Evolutionary conservation across 1,140 invertebrate genomes (phyloP), one percentile per base, ranked within the genome.

Genomic region (Aphis gossypii): DNA sequence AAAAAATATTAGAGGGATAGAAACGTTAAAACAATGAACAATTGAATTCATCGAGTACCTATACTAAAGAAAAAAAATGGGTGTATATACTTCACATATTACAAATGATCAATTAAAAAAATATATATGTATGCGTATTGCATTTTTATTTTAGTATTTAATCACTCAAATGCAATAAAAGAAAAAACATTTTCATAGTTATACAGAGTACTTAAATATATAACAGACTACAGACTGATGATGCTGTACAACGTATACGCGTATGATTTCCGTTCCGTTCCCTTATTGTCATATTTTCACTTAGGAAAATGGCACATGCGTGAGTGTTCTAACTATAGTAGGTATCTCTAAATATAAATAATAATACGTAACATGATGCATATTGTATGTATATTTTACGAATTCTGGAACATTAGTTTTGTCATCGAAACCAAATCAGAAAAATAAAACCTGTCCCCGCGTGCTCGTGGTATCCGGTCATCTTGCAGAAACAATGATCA

Each of bases 401-500:
- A 76, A 76, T 35, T n/a, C 60, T n/a, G 30, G 30, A 30, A 48
- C 84, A 87, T 48, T 44, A 46, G 30, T 87, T 46, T 87, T 48
- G 46, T 88, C 87, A 88, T 88, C 48, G 46, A 88, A 88, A 88
- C 87, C 87, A 9, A 23, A 54, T 51, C 11, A 48, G 35, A 38
- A 56, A 90, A 90, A 90, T 83, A 56, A 90, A n/a, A 54, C 88
- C 9, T 56, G 35, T 90, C 3, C 46, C 25, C 14, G 82, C 7
- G 11, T n/a, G 20, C 20, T 38, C 14, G 25, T 38, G n/a, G 51
- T 90, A 90, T 56, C 51, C 48, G 88, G 88, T 90, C 88, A 90
- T 90, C 88, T 56, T 56, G 88, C 60, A 76, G 60, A 88, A 90
- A 90, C 35, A 54, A 90, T 56, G n/a, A 90, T 56, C 9, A 35